phyloP scores from a whole-genome alignment of 2,888 invertebrate genomes.

The Chirona hameri region DNA sequence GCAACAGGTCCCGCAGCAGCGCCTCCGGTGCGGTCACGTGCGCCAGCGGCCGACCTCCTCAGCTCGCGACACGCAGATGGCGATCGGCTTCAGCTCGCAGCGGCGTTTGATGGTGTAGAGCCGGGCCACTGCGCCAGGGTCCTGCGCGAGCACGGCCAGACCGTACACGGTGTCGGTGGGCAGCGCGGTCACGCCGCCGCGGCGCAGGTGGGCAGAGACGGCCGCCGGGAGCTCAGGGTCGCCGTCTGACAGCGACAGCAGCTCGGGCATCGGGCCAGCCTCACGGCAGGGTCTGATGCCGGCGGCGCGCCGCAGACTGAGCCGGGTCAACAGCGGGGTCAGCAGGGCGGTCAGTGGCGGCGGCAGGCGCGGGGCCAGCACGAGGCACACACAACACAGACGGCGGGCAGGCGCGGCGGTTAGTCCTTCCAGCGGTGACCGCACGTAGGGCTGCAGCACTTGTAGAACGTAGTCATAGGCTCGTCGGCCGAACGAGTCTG shows the following conservation, averaged over 20 bases:
- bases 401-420: conserved; percentile 40
- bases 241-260: not conserved
- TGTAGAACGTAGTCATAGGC: conserved; percentile 98
- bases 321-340: not conserved
- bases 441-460: conserved; percentile 86
- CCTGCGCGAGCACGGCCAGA: conserved; percentile 79
- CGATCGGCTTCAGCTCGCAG: conserved; percentile 78
- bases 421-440: conserved; percentile 92
- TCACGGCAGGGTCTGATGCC: not conserved
- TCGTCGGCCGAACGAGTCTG: conserved; percentile 99
- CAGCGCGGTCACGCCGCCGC: conserved; percentile 65
- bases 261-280: not conserved
- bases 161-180: conserved; percentile 99
- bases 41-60: conserved; percentile 71
- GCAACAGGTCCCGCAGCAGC: conserved; percentile 69
- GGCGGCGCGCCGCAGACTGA: not conserved
- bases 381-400: not conserved
- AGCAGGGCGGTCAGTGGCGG: not conserved
- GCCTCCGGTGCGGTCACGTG: conserved; percentile 63
- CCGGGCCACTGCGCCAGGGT: conserved; percentile 67
- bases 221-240: not conserved
- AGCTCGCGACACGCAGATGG: conserved; percentile 80
- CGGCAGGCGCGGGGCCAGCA: not conserved
- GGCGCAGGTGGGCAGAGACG: conserved; percentile 41
- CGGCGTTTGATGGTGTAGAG: conserved; percentile 85